Evolutionary conservation across 2,113 vertebrate genomes (phyloP).

Genomic region (Macquaria australasica): DNA sequence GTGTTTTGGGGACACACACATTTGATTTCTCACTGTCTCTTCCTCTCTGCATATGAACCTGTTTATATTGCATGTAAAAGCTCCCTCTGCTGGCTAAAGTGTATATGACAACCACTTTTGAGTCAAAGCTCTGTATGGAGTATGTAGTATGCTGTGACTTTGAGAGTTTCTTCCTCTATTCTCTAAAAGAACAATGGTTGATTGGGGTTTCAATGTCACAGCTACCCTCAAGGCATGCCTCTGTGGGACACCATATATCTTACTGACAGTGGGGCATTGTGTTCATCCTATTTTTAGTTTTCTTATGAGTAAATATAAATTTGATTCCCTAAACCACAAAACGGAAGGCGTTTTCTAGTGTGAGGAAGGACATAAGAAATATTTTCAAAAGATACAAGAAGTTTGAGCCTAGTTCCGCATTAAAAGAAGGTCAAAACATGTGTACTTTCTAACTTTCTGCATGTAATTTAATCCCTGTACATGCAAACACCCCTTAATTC

Average conservation of each 20-base stretch:
- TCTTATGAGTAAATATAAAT: constrained; percentile 30
- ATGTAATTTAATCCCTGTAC: neutral
- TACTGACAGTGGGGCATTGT: constrained; percentile 65
- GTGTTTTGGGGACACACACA: constrained; percentile 59
- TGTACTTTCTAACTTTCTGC: neutral
- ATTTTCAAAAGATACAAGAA: neutral
- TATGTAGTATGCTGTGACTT: constrained; percentile 44
- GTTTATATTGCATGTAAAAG: constrained; percentile 40
- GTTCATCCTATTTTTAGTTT: constrained; percentile 49
- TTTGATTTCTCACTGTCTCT: constrained; percentile 25
- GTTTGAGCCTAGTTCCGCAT: neutral
- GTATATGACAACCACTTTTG: constrained; percentile 26
- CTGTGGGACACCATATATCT: constrained; percentile 63
- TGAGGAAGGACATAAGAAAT: neutral
- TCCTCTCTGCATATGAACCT: neutral
- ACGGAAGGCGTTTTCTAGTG: neutral
- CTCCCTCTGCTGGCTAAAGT: constrained; percentile 75
- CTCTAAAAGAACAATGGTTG: constrained; percentile 44
- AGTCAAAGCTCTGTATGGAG: neutral
- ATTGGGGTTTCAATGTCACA: constrained; percentile 70
- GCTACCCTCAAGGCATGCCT: constrained; percentile 61
- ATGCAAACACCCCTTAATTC: neutral
- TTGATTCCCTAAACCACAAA: constrained; percentile 8
- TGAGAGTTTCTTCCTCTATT: constrained; percentile 26
- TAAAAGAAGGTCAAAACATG: constrained; percentile 2